Evolutionary conservation across 2,797 vertebrate species (phyloP).

Genomic region (Hapalemur alaotrensis): DNA sequence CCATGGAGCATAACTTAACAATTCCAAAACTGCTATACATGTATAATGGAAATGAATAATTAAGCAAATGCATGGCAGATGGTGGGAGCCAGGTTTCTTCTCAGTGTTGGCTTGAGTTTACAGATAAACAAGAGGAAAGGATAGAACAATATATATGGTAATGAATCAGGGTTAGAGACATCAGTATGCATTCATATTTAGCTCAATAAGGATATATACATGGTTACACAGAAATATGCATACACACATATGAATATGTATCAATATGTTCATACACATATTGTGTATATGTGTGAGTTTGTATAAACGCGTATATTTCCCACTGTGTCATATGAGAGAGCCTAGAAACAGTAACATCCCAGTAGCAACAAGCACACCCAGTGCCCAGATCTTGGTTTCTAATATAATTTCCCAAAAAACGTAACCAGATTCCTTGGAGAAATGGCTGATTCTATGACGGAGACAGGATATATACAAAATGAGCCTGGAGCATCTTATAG

Average conservation of each 20-base stretch:
- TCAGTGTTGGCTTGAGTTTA: background rate
- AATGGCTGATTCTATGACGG: background rate
- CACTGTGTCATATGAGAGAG: background rate
- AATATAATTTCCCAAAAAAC: slow-evolving; percentile 19
- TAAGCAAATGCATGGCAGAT: background rate
- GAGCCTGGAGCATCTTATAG: background rate
- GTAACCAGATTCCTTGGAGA: background rate
- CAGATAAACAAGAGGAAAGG: background rate
- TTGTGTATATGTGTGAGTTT: too few species aligned
- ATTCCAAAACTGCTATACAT: background rate
- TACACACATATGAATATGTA: background rate
- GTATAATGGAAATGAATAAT: background rate
- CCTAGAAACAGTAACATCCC: background rate
- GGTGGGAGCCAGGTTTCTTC: background rate
- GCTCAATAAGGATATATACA: background rate
- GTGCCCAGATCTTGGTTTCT: background rate
- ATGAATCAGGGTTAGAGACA: background rate
- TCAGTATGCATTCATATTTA: background rate
- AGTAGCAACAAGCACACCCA: background rate
- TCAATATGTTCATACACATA: background rate
- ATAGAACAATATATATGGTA: background rate
- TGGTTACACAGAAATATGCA: background rate
- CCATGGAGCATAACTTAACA: background rate
- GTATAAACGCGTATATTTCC: background rate
- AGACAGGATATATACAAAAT: background rate